Conservation (phyloP, 2,888 invertebrate species). For the Eristalis arbustorum region DNA sequence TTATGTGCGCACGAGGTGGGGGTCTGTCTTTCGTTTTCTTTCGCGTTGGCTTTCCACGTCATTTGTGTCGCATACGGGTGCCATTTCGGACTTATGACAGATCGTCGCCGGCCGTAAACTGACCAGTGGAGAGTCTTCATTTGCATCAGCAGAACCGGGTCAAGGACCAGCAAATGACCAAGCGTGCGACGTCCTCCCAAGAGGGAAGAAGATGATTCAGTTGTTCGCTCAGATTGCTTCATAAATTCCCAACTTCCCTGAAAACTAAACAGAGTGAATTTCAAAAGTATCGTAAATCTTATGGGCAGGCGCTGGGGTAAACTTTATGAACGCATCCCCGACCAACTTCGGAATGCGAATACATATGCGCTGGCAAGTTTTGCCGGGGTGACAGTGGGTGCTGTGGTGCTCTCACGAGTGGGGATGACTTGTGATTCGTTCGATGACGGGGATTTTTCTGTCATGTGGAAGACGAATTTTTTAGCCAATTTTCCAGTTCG, state of each 20-base stretch:
- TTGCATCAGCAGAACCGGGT: neutral
- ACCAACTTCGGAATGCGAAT: neutral
- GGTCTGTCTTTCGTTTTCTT: no score
- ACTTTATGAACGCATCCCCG: neutral
- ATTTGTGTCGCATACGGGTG: neutral
- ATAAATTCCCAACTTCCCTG: neutral
- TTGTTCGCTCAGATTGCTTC: neutral
- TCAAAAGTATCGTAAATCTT: neutral
- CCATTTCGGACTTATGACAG: neutral
- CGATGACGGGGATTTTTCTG: neutral
- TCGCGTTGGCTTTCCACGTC: neutral
- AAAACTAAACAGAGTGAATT: neutral
- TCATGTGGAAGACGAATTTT: neutral
- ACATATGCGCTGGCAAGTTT: neutral
- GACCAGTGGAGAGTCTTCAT: neutral
- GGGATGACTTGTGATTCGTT: neutral
- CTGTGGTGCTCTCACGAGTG: neutral
- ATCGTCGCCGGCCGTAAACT: neutral
- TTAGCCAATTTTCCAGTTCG: neutral
- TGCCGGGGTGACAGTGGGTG: neutral
- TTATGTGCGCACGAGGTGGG: neutral
- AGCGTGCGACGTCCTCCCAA: neutral
- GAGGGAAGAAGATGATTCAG: neutral
- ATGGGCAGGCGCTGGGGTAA: neutral
- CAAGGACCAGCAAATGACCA: neutral